Conservation (phyloP, 2,888 invertebrate species). For the Drosophila fungiperda region DNA sequence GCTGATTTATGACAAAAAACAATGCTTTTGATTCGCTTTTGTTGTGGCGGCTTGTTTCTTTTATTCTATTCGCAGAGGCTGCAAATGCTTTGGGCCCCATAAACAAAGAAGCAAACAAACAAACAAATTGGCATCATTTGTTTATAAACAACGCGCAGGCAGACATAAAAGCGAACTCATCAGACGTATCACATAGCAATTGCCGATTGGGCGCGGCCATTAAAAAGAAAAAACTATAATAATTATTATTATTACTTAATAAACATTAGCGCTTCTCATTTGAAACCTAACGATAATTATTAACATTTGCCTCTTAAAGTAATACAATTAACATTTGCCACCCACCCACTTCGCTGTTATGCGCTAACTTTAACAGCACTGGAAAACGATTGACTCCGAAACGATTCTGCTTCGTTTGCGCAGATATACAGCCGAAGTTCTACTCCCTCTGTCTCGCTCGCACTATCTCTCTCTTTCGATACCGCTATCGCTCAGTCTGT, state of each 20-base stretch:
- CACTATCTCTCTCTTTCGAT: background rate
- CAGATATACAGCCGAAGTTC: conserved; percentile 25
- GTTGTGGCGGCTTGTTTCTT: conserved; percentile 37
- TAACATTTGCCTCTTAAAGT: conserved; percentile 1
- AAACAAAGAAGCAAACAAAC: conserved; percentile 49
- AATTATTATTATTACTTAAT: conserved; percentile 33
- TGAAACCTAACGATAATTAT: conserved; percentile 3
- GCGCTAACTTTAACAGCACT: conserved; percentile 43
- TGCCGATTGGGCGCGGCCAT: conserved; percentile 13
- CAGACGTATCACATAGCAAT: conserved; percentile 40
- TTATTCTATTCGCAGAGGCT: conserved; percentile 18
- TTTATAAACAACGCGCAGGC: conserved; percentile 71
- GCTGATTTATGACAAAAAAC: conserved; percentile 77
- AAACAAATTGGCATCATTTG: conserved; percentile 57
- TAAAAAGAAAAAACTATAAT: conserved; percentile 45
- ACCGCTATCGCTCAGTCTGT: background rate
- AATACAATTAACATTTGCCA: conserved; percentile 25
- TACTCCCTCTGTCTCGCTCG: background rate
- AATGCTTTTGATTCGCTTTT: conserved; percentile 68
- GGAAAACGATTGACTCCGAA: conserved; percentile 48
- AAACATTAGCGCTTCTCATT: conserved; percentile 20
- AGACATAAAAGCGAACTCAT: conserved; percentile 65
- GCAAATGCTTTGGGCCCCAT: conserved; percentile 37
- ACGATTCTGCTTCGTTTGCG: conserved; percentile 25
- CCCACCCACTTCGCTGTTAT: conserved; percentile 21